phyloP scores from a whole-genome alignment of 2,113 vertebrate genomes.

The Paralichthys olivaceus region DNA sequence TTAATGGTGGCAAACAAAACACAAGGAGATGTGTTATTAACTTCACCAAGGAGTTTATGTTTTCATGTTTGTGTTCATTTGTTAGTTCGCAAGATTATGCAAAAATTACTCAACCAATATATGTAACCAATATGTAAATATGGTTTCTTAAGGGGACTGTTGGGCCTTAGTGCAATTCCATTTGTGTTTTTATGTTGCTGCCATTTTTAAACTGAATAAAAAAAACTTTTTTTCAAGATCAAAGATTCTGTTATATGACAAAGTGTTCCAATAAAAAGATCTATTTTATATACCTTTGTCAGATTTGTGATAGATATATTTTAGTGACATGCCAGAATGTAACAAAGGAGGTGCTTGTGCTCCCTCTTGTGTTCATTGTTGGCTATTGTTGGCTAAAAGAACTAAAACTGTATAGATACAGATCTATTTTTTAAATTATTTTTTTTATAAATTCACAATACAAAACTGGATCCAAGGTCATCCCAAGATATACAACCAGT shows the following conservation, averaged over 20 bases:
- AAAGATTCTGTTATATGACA: not conserved
- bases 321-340: not conserved
- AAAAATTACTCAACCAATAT: too few relatives aligned
- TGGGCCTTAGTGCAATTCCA: too few relatives aligned
- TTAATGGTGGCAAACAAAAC: not conserved
- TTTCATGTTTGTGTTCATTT: too few relatives aligned
- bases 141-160: too few relatives aligned
- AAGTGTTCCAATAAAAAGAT: not conserved
- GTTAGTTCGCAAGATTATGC: too few relatives aligned
- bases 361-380: conserved; percentile 57
- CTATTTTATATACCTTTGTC: not conserved
- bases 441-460: not conserved
- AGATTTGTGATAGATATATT: not conserved
- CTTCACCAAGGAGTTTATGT: too few relatives aligned
- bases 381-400: conserved; percentile 8
- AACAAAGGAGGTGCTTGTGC: conserved; percentile 11
- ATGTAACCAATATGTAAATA: too few relatives aligned
- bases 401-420: not conserved
- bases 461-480: not conserved
- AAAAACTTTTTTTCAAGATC: not conserved
- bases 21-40: not conserved
- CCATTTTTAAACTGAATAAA: not conserved
- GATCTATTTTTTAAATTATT: too few relatives aligned
- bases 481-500: not conserved
- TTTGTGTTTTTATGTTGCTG: not conserved